phyloP scores from a whole-genome alignment of 2,797 vertebrate species.

The Anabacerthia variegaticeps region DNA sequence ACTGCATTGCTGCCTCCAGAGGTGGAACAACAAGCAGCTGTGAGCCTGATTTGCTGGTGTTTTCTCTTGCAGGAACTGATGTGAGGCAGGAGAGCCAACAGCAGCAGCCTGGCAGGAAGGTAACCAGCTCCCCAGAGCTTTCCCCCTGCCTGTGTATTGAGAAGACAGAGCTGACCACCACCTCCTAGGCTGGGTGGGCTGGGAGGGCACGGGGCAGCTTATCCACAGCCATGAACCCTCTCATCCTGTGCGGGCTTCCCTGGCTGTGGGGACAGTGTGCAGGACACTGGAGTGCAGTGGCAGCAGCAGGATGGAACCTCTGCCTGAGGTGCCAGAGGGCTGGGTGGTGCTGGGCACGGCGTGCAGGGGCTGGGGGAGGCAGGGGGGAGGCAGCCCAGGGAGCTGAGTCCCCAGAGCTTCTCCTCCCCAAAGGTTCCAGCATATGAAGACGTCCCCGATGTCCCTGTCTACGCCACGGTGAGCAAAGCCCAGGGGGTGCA shows the following conservation, averaged over 20 bases:
- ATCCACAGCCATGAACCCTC: background rate
- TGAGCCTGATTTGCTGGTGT: background rate
- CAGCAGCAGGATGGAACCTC: background rate
- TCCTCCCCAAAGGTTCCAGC: conserved; percentile 13
- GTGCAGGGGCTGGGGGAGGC: background rate
- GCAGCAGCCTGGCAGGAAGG: conserved; percentile 57
- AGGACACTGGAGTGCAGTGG: background rate
- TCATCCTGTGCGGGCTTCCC: background rate
- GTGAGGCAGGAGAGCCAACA: background rate
- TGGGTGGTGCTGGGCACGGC: background rate
- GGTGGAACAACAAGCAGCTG: background rate
- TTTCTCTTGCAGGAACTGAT: conserved; percentile 42
- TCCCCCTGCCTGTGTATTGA: background rate
- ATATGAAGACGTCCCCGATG: conserved; percentile 41
- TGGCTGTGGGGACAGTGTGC: background rate
- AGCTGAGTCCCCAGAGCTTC: background rate
- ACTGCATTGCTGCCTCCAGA: background rate
- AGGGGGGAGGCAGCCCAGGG: background rate
- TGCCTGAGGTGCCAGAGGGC: background rate
- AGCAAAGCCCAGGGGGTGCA: background rate
- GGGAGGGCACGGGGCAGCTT: background rate
- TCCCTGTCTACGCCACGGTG: conserved; percentile 50
- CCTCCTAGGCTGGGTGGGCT: background rate
- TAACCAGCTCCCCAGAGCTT: background rate
- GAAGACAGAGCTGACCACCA: background rate